These are phyloP conservation scores for Parapsyche elsis DNA, from an alignment of 1,140 invertebrate genomes.

Conservation along the genomic window DNA sequence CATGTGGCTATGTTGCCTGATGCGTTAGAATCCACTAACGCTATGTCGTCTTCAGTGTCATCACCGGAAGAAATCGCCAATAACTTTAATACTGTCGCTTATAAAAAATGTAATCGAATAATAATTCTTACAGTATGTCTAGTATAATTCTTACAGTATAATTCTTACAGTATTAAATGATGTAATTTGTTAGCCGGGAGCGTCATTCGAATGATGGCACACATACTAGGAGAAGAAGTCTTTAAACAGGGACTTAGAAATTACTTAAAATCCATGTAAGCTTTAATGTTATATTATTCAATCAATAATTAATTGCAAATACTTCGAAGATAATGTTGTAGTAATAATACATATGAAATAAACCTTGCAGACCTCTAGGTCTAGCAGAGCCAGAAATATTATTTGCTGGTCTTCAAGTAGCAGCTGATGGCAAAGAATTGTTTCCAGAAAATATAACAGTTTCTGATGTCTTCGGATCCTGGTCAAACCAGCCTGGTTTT, in stretches of 20 bases:
- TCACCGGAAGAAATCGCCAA: conserved; percentile 78
- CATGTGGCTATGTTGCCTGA: conserved; percentile 76
- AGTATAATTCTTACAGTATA: no score
- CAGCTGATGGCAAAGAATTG: background rate
- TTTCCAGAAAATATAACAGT: conserved; percentile 48
- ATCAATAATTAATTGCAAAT: no score
- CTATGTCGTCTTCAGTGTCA: conserved; percentile 79
- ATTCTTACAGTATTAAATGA: no score
- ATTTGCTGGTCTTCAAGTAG: conserved; percentile 21
- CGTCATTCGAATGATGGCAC: conserved; percentile 69
- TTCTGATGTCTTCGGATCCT: conserved; percentile 70
- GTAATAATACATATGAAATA: conserved; percentile 7
- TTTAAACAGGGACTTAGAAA: conserved; percentile 63
- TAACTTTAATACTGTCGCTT: conserved; percentile 86
- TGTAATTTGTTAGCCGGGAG: conserved; percentile 69
- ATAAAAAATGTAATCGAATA: conserved; percentile 62
- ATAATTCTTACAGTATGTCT: no score
- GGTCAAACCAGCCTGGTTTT: conserved; percentile 77
- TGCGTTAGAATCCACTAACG: conserved; percentile 73
- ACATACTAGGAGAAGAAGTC: conserved; percentile 63
- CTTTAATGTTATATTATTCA: background rate
- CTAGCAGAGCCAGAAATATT: conserved; percentile 3
- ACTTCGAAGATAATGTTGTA: no score
- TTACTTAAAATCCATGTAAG: conserved; percentile 65
- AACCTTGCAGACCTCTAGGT: conserved; percentile 18